phyloP scores from a whole-genome alignment of 2,888 invertebrate genomes.

The Resseliella maxima region DNA sequence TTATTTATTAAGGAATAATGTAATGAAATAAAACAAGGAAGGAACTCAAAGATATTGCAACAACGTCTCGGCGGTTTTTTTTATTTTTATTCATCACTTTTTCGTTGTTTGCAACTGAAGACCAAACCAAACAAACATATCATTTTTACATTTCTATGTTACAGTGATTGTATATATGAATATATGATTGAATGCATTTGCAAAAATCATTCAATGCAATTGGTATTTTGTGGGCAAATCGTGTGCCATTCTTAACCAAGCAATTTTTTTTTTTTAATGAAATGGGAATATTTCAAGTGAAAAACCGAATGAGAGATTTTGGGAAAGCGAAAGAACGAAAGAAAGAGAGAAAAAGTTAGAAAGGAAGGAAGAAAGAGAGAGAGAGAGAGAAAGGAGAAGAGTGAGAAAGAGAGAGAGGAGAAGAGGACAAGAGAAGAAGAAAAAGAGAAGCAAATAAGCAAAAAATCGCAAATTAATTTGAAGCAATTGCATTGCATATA shows the following conservation, averaged over 20 bases:
- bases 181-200: conserved; percentile 2
- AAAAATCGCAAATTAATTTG: neutral
- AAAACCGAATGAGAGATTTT: no score
- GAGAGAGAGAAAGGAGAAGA: neutral
- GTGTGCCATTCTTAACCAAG: no score
- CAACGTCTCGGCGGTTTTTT: no score
- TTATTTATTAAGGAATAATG: conserved; percentile 51
- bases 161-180: neutral
- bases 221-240: neutral
- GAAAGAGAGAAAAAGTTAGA: no score
- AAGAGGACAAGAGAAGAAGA: neutral
- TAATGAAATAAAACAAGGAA: conserved; percentile 24
- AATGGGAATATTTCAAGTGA: no score
- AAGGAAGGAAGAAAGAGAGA: neutral
- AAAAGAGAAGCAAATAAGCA: neutral
- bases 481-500: no score
- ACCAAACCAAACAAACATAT: conserved; percentile 20
- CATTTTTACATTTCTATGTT: neutral
- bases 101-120: neutral
- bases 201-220: neutral
- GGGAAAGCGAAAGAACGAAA: neutral
- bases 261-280: no score
- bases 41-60: neutral
- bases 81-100: no score
- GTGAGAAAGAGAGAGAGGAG: no score